Evolutionary conservation across 2,113 vertebrate species (phyloP).

Genomic region (Percopsis transmontana): DNA sequence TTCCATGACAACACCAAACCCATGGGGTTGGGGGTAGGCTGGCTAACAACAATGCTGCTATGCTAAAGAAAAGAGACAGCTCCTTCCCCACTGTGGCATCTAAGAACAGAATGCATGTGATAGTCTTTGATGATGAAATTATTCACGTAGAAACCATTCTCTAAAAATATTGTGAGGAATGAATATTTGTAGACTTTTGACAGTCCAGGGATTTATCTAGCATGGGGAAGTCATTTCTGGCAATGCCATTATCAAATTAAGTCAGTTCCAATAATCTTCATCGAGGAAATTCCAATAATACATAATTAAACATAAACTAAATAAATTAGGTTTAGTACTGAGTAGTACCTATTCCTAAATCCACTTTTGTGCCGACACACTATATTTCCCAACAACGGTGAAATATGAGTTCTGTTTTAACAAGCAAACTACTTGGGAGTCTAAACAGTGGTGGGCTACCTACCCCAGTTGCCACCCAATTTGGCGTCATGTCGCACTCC

Average conservation of each 20-base stretch:
- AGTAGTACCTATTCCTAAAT: background rate
- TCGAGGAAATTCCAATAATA: no score
- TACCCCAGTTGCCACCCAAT: constrained; percentile 47
- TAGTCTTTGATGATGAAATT: background rate
- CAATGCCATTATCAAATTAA: no score
- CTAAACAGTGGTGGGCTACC: constrained; percentile 37
- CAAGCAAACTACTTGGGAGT: constrained; percentile 17
- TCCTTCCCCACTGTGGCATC: constrained; percentile 36
- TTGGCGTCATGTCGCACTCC: constrained; percentile 56
- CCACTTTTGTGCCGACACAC: background rate
- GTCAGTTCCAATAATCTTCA: no score
- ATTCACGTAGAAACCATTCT: no score
- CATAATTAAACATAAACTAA: no score
- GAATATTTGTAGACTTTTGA: background rate
- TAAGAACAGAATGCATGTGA: constrained; percentile 8
- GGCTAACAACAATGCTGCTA: constrained; percentile 54
- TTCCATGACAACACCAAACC: constrained; percentile 53
- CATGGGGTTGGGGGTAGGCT: constrained; percentile 21
- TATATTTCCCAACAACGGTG: background rate
- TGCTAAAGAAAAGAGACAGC: constrained; percentile 31
- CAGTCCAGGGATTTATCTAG: background rate
- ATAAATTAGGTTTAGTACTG: no score
- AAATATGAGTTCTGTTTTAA: background rate
- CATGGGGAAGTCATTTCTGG: background rate
- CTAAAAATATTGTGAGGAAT: no score